Base-by-base conservation (phyloP, 1,140 invertebrate genomes). In the Globodera ellingtonae region DNA sequence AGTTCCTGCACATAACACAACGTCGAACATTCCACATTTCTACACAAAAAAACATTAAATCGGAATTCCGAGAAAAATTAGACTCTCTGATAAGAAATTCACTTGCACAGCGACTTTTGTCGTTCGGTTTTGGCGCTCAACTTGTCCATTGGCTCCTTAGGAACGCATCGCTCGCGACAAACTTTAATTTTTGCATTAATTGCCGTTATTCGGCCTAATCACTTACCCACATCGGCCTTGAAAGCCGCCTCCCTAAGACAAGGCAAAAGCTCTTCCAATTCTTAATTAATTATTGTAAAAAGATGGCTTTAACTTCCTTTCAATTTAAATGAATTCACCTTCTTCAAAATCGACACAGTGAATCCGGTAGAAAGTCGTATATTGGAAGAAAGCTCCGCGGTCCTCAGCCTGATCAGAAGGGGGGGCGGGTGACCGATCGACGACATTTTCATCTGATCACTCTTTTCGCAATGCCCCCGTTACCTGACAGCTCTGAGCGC, bases 311-410 rank as follows among this genome's bases (percentile, higher is more conserved):
- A 35, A 35, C 35, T 35, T 35, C 1, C 35, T 35, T 44, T 47
- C 62, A 62, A 21, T n/a, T 21, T 15, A 46, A 8, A 67, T 21
- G 18, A 15, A 67, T 52, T 24, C 15, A 88, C 84, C 85, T 73
- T 87, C 86, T 73, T 87, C 86, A 65, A 89, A 80, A 47, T 87
- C 86, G 67, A 87, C 79, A 77, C 86, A 87, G 78, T 87, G 85
- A 65, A 87, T 82, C 66, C 86, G 79, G 81, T 87, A 87, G 75
- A 87, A 87, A 13, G 86, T 86, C 8, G 86, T 86, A 72, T 81
- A 88, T 74, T 88, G 86, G 74, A 87, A 82, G 82, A 86, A 87
- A 47, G 76, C 78, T 10, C 74, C 21, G 44, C 81, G 79, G 73
- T 87, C 86, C 44, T 86, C 79, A 8, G 52, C 18, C 62, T 73